Evolutionary conservation across 2,888 invertebrate species (phyloP), one percentile per base, ranked within the genome.

Genomic region (Rotaria sp.): DNA sequence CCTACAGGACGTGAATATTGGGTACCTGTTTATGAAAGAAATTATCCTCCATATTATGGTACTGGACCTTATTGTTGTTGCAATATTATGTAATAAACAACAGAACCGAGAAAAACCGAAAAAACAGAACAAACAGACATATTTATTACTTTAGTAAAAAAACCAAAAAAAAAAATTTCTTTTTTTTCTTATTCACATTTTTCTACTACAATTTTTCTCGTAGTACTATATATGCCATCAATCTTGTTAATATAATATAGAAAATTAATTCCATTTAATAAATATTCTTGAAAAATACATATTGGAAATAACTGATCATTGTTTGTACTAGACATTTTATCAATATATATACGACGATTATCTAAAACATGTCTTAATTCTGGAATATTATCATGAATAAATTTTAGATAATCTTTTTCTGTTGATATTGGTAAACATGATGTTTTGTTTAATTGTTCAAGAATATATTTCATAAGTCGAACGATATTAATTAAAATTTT

Each of bases 171-270:
- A 0, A 67, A 35, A 67, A 21, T 10, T 1, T 67, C 13, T 67
- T 26, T 67, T 67, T 67, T 67, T 7, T 15, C 30, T 18, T 7
- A 18, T 35, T 67, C 13, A 67, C 3, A 30, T 67, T 67, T 67
- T 38, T 35, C 67, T 35, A 67, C 35, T 67, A 67, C 35, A 67
- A 21, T 35, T 35, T 38, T 35, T 67, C 21, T 67, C 35, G 35
- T 67, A 38, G 67, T 67, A 67, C 67, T 67, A 35, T 67, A 21
- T 67, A 67, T 8, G 38, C 67, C 67, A 67, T 67, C 67, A 21
- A 67, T 67, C 38, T 67, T 67, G 35, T 67, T 30, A 67, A 67
- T 67, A 67, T 67, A 67, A 67, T 21, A 67, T 67, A 67, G 30
- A 67, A 67, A 67, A 35, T 67, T 35, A 38, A 38, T 67, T 67